phyloP scores from a whole-genome alignment of 2,888 invertebrate species.

The Gastrophysa polygoni region DNA sequence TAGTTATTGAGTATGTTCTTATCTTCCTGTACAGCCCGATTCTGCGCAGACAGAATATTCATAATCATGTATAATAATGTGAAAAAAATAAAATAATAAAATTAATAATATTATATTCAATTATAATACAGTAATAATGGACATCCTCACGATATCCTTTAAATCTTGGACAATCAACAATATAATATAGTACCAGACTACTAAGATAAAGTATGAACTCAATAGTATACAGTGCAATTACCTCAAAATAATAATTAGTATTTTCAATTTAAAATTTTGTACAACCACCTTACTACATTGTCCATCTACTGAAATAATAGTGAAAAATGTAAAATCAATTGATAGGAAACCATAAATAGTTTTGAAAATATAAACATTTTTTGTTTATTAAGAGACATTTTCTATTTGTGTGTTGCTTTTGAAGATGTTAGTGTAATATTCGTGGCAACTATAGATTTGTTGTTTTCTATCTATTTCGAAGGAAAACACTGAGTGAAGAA shows the following conservation, averaged over 20 bases:
- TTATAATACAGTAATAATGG: conserved; percentile 54
- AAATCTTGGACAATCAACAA: conserved; percentile 16
- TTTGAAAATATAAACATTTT: not conserved
- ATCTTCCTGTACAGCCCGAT: conserved; percentile 56
- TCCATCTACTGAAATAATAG: conserved; percentile 52
- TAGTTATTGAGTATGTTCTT: conserved; percentile 57
- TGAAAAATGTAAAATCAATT: conserved; percentile 32
- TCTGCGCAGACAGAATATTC: conserved; percentile 56
- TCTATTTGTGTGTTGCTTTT: no score
- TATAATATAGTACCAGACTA: conserved; percentile 26
- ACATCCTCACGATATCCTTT: conserved; percentile 24
- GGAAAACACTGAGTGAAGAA: not conserved
- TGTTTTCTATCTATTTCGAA: not conserved
- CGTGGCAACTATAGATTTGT: not conserved
- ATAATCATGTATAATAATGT: conserved; percentile 53
- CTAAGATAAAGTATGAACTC: conserved; percentile 17
- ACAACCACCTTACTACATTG: conserved; percentile 58
- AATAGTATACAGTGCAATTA: conserved; percentile 26
- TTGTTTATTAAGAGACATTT: no score
- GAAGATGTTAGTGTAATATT: no score
- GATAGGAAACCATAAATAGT: not conserved
- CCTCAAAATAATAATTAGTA: conserved; percentile 42
- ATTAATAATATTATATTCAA: conserved; percentile 54
- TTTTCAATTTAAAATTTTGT: conserved; percentile 52
- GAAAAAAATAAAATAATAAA: conserved; percentile 53